Percentiles rank a stretch among this genome's conserved stretches.
Evolutionary conservation across 2,797 vertebrate species (phyloP).

Genomic region (Aratinga solstitialis): DNA sequence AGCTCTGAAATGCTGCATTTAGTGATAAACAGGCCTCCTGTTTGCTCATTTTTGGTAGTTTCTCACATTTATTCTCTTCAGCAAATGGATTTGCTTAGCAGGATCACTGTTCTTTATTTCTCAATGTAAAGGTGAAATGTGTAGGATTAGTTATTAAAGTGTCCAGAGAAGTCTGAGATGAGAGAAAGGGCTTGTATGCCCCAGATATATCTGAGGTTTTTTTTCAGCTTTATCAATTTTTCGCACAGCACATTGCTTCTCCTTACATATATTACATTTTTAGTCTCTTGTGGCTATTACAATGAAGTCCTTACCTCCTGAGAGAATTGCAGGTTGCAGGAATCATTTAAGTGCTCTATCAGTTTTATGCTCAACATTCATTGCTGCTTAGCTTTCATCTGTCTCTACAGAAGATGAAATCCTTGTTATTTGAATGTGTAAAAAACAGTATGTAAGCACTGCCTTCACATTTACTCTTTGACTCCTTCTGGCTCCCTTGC

Average conservation of each 20-base stretch:
- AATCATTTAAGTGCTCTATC: neutral
- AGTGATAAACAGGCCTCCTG: neutral
- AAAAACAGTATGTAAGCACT: neutral
- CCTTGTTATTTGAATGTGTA: neutral
- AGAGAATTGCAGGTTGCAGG: neutral
- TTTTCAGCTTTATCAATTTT: neutral
- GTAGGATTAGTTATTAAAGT: neutral
- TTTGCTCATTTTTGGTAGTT: neutral
- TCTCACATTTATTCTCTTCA: neutral
- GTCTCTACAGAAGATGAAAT: neutral
- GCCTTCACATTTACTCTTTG: neutral
- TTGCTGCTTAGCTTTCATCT: neutral
- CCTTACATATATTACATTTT: neutral
- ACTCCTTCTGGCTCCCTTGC: neutral
- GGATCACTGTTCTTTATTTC: neutral
- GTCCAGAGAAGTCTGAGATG: neutral
- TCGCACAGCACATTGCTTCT: neutral
- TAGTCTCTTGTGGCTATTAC: neutral
- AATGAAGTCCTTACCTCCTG: neutral
- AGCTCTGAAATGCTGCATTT: neutral
- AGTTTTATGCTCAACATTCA: neutral
- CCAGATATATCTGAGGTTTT: accelerated
- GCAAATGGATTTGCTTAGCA: slow-evolving; percentile 1
- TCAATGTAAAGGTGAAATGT: neutral
- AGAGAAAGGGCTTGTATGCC: neutral